Evolutionary conservation across 2,888 invertebrate species (phyloP), one percentile per base, ranked within the genome.

Genomic region (Patella ulyssiponensis): DNA sequence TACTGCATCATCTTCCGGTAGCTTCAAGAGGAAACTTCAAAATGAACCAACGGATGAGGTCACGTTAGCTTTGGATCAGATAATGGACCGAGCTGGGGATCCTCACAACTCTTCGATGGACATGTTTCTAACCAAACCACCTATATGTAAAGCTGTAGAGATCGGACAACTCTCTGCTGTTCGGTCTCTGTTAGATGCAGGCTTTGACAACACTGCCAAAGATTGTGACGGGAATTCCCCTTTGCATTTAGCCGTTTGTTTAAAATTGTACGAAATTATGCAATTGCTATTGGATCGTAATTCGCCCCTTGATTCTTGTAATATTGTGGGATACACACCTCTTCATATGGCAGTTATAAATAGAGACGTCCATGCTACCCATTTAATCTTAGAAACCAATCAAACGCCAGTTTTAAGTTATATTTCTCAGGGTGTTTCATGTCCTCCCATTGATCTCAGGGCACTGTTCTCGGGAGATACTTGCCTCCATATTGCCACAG

Each of bases 401-500:
- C 75, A 70, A n/a, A 20, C 70, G 14, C 53, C 33, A 52, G 64
- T 64, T 3, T 15, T 64, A 5, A 64, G 64, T 64, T 64, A 64
- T 64, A 64, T 64, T 23, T 64, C 64, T 23, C 75, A 54, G 9
- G 70, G 69, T 23, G 53, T 52, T 3, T 54, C 71, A 3, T 75
- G 75, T 75, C 71, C 75, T 1, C 69, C 69, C 20, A 75, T 75
- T n/a, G 75, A 75, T 27, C 75, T 75, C 14, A 51, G 75, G 23
- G 75, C 75, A 3, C 27, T 71, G n/a, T 75, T 75, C 23, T 75
- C 75, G 3, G 75, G 75, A 2, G 75, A 75, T 23, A 75, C 75
- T 12, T 75, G 75, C 17, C 75, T 75, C 15, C 75, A 75, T 54
- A 75, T 75, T 17, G 75, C 75, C 23, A 70, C 70, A 54, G 75